phyloP scores from a whole-genome alignment of 2,797 vertebrate species.

The Glyptemys insculpta region DNA sequence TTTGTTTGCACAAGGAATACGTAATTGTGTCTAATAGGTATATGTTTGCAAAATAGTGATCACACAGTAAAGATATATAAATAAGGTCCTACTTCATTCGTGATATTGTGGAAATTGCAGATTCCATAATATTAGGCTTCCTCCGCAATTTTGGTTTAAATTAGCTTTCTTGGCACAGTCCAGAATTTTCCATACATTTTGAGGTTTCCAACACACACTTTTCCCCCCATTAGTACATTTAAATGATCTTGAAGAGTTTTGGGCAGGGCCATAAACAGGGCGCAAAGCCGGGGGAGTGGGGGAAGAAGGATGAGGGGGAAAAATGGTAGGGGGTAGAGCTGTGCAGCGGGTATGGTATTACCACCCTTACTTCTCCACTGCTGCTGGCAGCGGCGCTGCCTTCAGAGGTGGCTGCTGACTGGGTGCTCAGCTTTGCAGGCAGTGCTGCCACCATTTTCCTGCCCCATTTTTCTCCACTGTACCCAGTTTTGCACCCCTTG shows the following conservation, averaged over 20 bases:
- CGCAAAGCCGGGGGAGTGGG: background rate
- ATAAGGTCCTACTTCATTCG: background rate
- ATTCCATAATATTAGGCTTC: background rate
- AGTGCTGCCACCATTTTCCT: background rate
- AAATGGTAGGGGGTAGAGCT: accelerated
- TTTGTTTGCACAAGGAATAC: background rate
- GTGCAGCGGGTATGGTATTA: background rate
- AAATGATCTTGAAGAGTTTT: background rate
- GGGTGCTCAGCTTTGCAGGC: background rate
- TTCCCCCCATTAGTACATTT: background rate
- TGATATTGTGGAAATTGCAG: background rate
- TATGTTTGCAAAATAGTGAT: background rate
- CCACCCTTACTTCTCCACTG: background rate
- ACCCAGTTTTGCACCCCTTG: background rate
- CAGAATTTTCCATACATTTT: background rate
- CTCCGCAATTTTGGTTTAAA: background rate
- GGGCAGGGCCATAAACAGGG: background rate
- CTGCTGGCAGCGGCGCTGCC: no score
- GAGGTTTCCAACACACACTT: no score
- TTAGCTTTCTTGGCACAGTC: background rate
- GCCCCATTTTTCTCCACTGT: background rate
- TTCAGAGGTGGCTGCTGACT: background rate
- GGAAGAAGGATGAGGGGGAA: background rate
- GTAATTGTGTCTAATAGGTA: background rate
- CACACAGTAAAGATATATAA: background rate